phyloP scores from a whole-genome alignment of 2,888 invertebrate genomes.

The Metalampra italica region DNA sequence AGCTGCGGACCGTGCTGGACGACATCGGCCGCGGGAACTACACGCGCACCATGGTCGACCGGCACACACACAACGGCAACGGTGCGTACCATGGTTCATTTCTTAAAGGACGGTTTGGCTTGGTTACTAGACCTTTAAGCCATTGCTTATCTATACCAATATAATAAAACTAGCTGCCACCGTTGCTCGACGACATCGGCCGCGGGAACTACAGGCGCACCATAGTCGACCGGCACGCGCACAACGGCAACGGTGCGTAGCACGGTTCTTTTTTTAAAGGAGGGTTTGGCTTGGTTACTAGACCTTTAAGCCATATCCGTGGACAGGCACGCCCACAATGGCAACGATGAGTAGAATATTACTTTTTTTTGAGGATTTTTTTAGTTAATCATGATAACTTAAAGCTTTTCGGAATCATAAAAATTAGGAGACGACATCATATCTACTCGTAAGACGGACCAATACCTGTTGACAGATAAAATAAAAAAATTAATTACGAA shows the following conservation, averaged over 20 bases:
- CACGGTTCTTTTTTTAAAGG: background rate
- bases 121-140: no score
- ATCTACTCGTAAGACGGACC: no score
- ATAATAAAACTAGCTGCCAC: no score
- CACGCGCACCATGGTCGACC: constrained; percentile 75
- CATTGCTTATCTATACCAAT: no score
- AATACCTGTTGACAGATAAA: no score
- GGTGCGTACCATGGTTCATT: constrained; percentile 22
- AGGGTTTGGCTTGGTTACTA: no score
- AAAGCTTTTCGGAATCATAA: no score
- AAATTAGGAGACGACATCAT: no score
- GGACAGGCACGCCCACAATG: constrained; percentile 35
- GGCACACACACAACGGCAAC: constrained; percentile 29
- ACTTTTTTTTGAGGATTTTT: background rate
- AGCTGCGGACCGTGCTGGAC: constrained; percentile 89
- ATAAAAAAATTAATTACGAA: no score
- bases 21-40: constrained; percentile 90
- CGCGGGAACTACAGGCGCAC: constrained; percentile 83
- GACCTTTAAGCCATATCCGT: no score
- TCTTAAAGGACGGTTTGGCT: no score
- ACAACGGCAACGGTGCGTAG: constrained; percentile 34
- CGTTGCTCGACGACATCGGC: constrained; percentile 91
- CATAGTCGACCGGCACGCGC: constrained; percentile 60
- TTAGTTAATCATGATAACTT: no score
- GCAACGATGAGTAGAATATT: constrained; percentile 26